Evolutionary conservation across 1,140 invertebrate species (phyloP).

Genomic region (Phymorhynchus buccinoides): DNA sequence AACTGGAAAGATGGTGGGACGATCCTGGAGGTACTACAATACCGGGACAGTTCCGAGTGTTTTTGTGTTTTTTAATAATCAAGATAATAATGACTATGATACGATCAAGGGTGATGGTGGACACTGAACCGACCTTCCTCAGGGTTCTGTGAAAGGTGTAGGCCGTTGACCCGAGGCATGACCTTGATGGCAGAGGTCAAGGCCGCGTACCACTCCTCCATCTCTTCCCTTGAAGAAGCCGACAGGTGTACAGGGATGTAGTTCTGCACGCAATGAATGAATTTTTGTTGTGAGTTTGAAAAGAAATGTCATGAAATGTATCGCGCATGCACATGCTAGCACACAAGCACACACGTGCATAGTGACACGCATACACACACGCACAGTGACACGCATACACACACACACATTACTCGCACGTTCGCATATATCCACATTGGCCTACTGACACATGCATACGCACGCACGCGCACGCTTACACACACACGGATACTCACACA

Average conservation of each 20-base stretch:
- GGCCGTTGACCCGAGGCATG: slow-evolving; percentile 15
- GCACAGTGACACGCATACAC: background rate
- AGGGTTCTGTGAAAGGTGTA: background rate
- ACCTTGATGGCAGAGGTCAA: slow-evolving; percentile 32
- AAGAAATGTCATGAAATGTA: background rate
- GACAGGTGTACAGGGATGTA: slow-evolving; percentile 40
- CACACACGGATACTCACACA: background rate
- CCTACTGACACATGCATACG: background rate
- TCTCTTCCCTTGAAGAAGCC: slow-evolving; percentile 39
- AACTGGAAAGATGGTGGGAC: no score
- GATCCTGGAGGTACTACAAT: no score
- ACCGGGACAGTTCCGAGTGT: no score
- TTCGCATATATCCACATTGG: no score
- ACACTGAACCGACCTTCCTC: background rate
- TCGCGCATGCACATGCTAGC: no score
- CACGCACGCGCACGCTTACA: background rate
- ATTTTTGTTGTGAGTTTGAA: background rate
- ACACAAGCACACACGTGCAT: background rate
- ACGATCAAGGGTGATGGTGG: no score
- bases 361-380: background rate
- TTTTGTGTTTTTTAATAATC: no score
- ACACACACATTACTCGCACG: no score
- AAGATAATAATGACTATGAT: no score
- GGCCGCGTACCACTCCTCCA: slow-evolving; percentile 40
- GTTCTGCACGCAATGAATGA: slow-evolving; percentile 39